Percentiles rank a stretch among this genome's conserved stretches.
Evolutionary conservation across 2,888 invertebrate species (phyloP).

Genomic region (Torymus auratus): DNA sequence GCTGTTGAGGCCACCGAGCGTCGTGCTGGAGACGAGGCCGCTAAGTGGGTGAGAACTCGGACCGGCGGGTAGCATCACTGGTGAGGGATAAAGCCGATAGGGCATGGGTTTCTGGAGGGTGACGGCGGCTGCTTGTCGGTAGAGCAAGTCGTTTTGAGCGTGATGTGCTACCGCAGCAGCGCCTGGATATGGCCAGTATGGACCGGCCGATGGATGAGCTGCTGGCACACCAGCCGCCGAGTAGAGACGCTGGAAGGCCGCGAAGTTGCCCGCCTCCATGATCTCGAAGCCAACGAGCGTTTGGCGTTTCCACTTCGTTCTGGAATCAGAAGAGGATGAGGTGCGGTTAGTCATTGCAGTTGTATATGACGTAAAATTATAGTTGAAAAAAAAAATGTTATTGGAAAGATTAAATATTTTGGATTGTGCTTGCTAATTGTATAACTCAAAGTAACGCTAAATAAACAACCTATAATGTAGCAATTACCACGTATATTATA

Average conservation of each 20-base stretch:
- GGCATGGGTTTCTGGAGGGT: slow-evolving; percentile 93
- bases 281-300: slow-evolving; percentile 98
- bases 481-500: no score
- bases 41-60: slow-evolving; percentile 74
- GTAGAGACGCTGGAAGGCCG: slow-evolving; percentile 97
- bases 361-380: no score
- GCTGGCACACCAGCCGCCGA: slow-evolving; percentile 79
- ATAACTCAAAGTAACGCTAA: no score
- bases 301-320: slow-evolving; percentile 99
- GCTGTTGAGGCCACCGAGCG: slow-evolving; percentile 79
- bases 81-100: slow-evolving; percentile 79
- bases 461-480: no score
- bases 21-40: slow-evolving; percentile 76
- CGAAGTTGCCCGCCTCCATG: slow-evolving; percentile 97
- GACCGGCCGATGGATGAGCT: slow-evolving; percentile 70
- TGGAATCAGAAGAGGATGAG: slow-evolving; percentile 77
- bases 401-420: no score
- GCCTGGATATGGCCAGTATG: slow-evolving; percentile 78
- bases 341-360: neutral
- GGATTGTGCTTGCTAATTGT: no score
- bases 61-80: slow-evolving; percentile 82
- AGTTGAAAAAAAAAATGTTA: no score
- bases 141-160: slow-evolving; percentile 86
- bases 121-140: slow-evolving; percentile 87
- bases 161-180: slow-evolving; percentile 76